Evolutionary conservation across 1,140 invertebrate genomes (phyloP).

Genomic region (Akabosia matsudoensis): DNA sequence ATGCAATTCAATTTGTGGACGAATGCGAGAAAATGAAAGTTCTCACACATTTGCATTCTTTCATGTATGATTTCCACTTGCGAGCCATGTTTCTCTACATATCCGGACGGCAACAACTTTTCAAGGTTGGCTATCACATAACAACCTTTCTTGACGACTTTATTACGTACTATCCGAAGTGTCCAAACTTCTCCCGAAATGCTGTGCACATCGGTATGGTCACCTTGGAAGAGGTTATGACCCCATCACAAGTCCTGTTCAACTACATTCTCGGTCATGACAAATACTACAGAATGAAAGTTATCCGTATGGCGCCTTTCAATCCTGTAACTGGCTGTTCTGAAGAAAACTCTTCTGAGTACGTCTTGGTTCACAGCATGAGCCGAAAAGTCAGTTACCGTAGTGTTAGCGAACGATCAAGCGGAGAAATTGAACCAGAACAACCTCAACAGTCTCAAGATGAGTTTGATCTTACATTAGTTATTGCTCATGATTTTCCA

Average conservation of each 20-base stretch:
- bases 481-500: constrained; percentile 60
- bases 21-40: constrained; percentile 73
- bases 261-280: constrained; percentile 70
- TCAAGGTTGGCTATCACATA: constrained; percentile 69
- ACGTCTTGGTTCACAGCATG: constrained; percentile 62
- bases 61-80: constrained; percentile 83
- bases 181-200: constrained; percentile 77
- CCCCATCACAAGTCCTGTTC: constrained; percentile 65
- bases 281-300: constrained; percentile 66
- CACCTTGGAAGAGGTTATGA: constrained; percentile 60
- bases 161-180: constrained; percentile 76
- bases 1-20: constrained; percentile 68
- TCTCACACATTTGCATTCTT: constrained; percentile 78
- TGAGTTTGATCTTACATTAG: constrained; percentile 66
- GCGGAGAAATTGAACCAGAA: background rate
- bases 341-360: constrained; percentile 51
- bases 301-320: constrained; percentile 63
- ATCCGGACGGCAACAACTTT: constrained; percentile 59
- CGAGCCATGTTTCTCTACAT: constrained; percentile 70
- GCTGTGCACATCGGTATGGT: constrained; percentile 68
- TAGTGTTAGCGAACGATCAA: constrained; percentile 50
- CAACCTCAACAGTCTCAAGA: constrained; percentile 14
- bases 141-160: constrained; percentile 78
- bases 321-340: background rate
- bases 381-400: constrained; percentile 56